Evolutionary conservation across 2,888 invertebrate species (phyloP).

Genomic region (Pachliopta kotzebuea): DNA sequence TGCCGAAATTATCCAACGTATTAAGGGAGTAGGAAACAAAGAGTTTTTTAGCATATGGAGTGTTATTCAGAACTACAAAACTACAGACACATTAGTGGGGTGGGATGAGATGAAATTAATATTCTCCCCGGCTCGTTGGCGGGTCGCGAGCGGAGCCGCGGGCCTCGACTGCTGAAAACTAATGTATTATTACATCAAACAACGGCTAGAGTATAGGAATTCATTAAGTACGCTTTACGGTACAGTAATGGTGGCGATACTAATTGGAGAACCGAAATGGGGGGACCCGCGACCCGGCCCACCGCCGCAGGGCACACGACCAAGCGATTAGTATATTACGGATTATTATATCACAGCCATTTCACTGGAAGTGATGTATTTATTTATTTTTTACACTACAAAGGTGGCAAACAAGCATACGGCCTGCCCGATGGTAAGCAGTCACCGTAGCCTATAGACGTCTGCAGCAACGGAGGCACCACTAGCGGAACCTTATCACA

Average conservation of each 20-base stretch:
- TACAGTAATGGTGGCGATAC: slow-evolving; percentile 39
- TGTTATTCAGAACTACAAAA: slow-evolving; percentile 7
- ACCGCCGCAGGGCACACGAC: slow-evolving; percentile 29
- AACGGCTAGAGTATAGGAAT: slow-evolving; percentile 40
- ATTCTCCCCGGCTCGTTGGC: slow-evolving; percentile 13
- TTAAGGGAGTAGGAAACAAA: neutral
- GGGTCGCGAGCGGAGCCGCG: slow-evolving; percentile 6
- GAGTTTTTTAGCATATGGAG: slow-evolving; percentile 10
- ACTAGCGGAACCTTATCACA: no score
- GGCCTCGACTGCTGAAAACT: slow-evolving; percentile 19
- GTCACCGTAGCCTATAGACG: no score
- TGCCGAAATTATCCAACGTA: neutral
- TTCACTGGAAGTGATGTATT: no score
- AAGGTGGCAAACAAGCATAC: no score
- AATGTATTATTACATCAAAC: slow-evolving; percentile 43
- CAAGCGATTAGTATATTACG: slow-evolving; percentile 2
- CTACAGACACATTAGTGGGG: slow-evolving; percentile 1
- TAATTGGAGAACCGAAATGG: slow-evolving; percentile 55
- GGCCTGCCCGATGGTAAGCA: no score
- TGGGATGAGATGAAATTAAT: slow-evolving; percentile 9
- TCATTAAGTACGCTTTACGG: slow-evolving; percentile 49
- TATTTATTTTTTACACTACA: no score
- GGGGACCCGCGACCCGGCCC: slow-evolving; percentile 37
- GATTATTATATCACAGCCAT: neutral
- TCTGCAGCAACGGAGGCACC: no score